Conservation (phyloP, 2,888 invertebrate genomes). For the Ectemnius cavifrons region DNA sequence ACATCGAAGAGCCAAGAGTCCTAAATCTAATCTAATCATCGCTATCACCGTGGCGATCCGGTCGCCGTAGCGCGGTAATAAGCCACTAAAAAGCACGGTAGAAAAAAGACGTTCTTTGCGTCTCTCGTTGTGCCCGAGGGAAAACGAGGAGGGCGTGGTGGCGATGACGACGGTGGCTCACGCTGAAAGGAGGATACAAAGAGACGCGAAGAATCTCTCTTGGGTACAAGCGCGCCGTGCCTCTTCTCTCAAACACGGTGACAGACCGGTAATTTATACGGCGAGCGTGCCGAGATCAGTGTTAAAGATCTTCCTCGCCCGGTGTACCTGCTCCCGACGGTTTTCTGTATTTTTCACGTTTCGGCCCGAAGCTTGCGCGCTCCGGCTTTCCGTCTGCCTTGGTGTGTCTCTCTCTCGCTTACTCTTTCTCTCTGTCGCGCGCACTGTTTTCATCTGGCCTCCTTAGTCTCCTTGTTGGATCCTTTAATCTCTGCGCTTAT, state of each 20-base stretch:
- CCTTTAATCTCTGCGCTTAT: conserved; percentile 24
- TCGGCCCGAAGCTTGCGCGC: conserved; percentile 22
- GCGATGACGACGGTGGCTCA: neutral
- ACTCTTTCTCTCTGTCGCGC: conserved; percentile 10
- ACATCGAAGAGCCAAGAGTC: too few relatives aligned
- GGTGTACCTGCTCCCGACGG: conserved; percentile 62
- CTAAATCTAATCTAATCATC: too few relatives aligned
- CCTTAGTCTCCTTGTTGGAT: conserved; percentile 14
- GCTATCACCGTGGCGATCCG: too few relatives aligned
- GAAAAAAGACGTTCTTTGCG: neutral
- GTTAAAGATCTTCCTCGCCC: conserved; percentile 57
- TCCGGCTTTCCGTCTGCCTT: conserved; percentile 22
- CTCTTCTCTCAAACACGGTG: conserved; percentile 55
- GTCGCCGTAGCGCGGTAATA: neutral
- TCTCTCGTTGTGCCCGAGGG: conserved; percentile 1
- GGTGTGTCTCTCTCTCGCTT: conserved; percentile 19
- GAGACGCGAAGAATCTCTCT: conserved; percentile 42
- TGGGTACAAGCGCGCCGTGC: conserved; percentile 42
- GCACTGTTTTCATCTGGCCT: neutral
- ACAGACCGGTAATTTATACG: conserved; percentile 65
- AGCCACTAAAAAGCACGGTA: neutral
- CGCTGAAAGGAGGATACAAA: conserved; percentile 17
- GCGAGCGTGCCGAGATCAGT: conserved; percentile 56
- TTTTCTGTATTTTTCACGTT: conserved; percentile 65
- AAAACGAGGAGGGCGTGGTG: conserved; percentile 8